Base-by-base conservation (phyloP, 2,888 invertebrate species). In the Microdon myrmicae region DNA sequence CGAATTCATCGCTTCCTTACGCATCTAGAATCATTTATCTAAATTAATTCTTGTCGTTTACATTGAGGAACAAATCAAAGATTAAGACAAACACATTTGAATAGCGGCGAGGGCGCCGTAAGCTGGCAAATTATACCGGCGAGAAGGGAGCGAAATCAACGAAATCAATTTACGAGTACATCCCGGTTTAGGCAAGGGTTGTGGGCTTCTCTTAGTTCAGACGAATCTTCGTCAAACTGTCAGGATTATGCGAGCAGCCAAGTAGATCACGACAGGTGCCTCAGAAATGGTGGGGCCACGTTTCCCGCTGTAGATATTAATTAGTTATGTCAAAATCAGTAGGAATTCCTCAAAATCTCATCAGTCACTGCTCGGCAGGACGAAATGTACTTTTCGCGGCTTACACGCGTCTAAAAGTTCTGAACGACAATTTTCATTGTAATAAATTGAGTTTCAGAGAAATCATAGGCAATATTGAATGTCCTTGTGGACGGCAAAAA, bases 21-120 rank as follows among this genome's bases (percentile, higher is more conserved):
- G 39, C 55, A 64, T 64, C 58, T 58, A 39, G 77, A 77, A 78
- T 78, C 79, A 79, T 79, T 79, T 79, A 78, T 79, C 79, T 78
- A 79, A 79, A 79, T 79, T 79, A 79, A 79, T 79, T 78, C 79
- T 78, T 79, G 79, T 79, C 79, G 79, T 79, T 79, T 79, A 79
- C 79, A 79, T 79, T 77, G 75, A 72, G 73, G 72, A 76, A 74
- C 76, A 78, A 79, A 79, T 79, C 79, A 78, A 79, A 79, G 79
- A 79, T 79, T 79, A 79, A 79, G 77, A 76, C 76, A 79, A 78
- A 77, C 77, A 78, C 76, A 73, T 73, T 71, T 67, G 51, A 9
- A 43, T 34, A 6, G 22, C 6, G 8, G 8, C 5, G 22, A 6
- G 22, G 22, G 23, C 25, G 26, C 19, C 32, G 13, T 29, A 35